Conservation (phyloP, 2,113 vertebrate genomes). For the Dipodomys spectabilis region DNA sequence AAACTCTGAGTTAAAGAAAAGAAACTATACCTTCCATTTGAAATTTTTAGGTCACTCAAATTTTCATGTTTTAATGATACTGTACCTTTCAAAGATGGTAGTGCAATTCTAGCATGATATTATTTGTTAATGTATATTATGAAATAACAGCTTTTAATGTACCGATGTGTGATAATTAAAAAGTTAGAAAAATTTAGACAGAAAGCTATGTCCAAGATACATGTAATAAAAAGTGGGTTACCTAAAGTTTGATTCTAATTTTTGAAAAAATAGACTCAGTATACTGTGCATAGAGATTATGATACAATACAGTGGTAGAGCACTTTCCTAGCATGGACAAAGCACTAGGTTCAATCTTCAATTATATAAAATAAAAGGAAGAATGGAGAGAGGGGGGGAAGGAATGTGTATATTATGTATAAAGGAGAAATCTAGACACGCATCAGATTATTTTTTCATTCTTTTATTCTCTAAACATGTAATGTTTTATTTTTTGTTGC, state of each 20-base stretch:
- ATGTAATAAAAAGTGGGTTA: conserved; percentile 33
- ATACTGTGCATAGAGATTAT: neutral
- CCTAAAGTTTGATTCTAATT: conserved; percentile 11
- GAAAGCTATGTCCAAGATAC: neutral
- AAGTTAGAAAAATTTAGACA: neutral
- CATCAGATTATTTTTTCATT: conserved; percentile 17
- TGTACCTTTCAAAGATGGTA: conserved; percentile 30
- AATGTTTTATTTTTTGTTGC: conserved; percentile 25
- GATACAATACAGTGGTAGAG: neutral
- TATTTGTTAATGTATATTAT: conserved; percentile 42
- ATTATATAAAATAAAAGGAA: neutral
- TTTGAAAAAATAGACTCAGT: conserved; percentile 20
- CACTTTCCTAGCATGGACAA: neutral
- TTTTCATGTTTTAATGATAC: neutral
- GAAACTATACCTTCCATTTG: conserved; percentile 1
- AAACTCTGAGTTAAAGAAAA: neutral
- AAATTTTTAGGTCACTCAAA: no score
- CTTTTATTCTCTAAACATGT: conserved; percentile 34
- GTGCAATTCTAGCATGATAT: conserved; percentile 31
- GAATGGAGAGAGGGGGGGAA: no score
- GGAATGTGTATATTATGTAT: neutral
- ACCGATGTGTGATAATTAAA: neutral
- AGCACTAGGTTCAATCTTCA: neutral
- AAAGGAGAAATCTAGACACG: conserved; percentile 47
- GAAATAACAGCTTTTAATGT: conserved; percentile 56